Conservation (phyloP, 2,888 invertebrate species). For the Schizotus pectinicornis region DNA sequence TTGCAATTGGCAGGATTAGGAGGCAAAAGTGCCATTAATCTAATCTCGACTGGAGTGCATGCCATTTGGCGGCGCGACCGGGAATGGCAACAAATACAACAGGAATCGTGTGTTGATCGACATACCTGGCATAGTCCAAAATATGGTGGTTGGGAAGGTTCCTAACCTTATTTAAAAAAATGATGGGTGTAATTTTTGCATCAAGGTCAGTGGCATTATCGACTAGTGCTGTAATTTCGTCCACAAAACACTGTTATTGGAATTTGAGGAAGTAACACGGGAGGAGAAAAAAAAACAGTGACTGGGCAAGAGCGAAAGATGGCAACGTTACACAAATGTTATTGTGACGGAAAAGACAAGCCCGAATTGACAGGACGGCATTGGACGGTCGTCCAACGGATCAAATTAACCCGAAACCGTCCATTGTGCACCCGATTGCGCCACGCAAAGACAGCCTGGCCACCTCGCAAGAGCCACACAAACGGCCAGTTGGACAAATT, state of each 20-base stretch:
- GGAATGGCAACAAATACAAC: too few relatives aligned
- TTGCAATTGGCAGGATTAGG: neutral
- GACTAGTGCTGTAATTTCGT: neutral
- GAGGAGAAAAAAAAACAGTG: neutral
- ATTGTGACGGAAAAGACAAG: neutral
- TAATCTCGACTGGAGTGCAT: too few relatives aligned
- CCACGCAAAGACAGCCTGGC: neutral
- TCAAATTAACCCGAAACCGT: neutral
- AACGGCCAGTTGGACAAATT: constrained; percentile 36
- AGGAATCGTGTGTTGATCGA: constrained; percentile 17
- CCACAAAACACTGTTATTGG: neutral
- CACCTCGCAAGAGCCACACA: neutral
- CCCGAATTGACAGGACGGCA: neutral
- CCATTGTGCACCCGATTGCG: neutral
- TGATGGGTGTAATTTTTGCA: constrained; percentile 58
- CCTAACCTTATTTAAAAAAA: constrained; percentile 54
- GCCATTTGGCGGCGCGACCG: too few relatives aligned
- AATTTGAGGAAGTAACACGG: neutral
- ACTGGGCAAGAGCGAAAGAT: constrained; percentile 5
- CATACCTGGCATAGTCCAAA: constrained; percentile 56
- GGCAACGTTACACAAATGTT: constrained; percentile 6
- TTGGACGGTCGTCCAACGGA: neutral
- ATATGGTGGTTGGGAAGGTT: constrained; percentile 53
- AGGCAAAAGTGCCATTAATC: too few relatives aligned
- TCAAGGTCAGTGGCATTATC: constrained; percentile 55